Evolutionary conservation across 2,888 invertebrate genomes (phyloP).

Genomic region (Athalia rosae): DNA sequence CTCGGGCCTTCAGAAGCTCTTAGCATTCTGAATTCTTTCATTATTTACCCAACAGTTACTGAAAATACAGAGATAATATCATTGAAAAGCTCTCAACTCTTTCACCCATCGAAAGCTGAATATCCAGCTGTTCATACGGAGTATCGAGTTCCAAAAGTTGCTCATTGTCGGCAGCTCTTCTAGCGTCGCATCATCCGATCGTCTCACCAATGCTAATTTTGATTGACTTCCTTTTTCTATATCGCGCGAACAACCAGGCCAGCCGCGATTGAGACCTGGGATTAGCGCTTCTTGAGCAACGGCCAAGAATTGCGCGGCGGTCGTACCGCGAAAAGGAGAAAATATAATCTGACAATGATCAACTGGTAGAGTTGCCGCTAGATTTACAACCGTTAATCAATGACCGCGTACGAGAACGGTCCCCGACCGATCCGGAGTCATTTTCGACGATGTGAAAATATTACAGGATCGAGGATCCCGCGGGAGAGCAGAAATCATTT

Average conservation of each 20-base stretch:
- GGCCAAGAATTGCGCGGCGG: conserved; percentile 52
- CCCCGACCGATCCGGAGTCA: neutral
- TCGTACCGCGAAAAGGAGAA: neutral
- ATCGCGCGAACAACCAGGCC: conserved; percentile 17
- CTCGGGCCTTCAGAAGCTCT: conserved; percentile 56
- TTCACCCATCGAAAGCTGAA: neutral
- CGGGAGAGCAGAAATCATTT: neutral
- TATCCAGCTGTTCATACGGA: neutral
- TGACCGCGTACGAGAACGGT: neutral
- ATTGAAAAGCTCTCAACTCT: neutral
- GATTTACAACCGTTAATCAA: neutral
- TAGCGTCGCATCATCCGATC: neutral
- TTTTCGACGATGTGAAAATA: neutral
- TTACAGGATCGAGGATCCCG: neutral
- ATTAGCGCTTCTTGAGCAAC: conserved; percentile 52
- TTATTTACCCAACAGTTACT: conserved; percentile 52
- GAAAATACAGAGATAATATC: neutral
- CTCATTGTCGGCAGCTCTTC: too few relatives aligned
- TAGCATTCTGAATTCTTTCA: conserved; percentile 61
- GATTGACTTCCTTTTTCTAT: conserved; percentile 10
- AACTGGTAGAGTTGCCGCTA: neutral
- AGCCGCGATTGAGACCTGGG: neutral
- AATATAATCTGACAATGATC: conserved; percentile 11
- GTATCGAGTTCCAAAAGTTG: neutral
- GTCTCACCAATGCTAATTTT: conserved; percentile 10